Evolutionary conservation across 2,888 invertebrate species (phyloP).

Genomic region (Malachius bipustulatus): DNA sequence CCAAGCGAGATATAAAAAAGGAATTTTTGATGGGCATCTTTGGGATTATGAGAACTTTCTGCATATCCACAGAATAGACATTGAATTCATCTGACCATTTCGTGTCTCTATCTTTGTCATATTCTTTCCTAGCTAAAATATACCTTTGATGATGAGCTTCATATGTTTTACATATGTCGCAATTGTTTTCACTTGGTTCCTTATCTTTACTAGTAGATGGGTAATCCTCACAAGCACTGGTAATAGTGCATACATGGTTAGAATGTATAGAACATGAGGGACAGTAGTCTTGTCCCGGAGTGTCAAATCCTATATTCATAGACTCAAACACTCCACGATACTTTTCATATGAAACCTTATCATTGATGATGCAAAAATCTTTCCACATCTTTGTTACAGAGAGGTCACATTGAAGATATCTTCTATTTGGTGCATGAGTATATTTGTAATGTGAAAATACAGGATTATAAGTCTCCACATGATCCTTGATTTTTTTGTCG

Average conservation of each 20-base stretch:
- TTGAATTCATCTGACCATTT: background rate
- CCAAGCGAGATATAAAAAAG: background rate
- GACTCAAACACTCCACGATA: too few relatives aligned
- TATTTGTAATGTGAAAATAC: background rate
- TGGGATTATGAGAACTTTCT: background rate
- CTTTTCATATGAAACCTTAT: too few relatives aligned
- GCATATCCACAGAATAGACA: slow-evolving; percentile 3
- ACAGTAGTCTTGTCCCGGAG: background rate
- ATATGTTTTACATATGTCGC: background rate
- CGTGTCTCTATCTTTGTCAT: background rate
- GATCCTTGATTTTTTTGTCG: background rate
- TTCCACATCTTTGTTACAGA: too few relatives aligned
- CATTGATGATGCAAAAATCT: too few relatives aligned
- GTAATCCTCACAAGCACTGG: too few relatives aligned
- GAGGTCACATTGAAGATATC: too few relatives aligned
- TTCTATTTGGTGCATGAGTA: too few relatives aligned
- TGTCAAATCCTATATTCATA: slow-evolving; percentile 4
- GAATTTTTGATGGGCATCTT: background rate
- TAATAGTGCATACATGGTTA: background rate
- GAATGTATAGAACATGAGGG: background rate
- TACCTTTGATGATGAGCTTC: background rate
- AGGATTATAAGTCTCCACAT: slow-evolving; percentile 2
- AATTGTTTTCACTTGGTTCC: too few relatives aligned
- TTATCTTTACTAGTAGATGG: too few relatives aligned
- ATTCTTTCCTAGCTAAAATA: background rate